Evolutionary conservation across 2,113 vertebrate genomes (phyloP).

Genomic region (Boleophthalmus pectinirostris): DNA sequence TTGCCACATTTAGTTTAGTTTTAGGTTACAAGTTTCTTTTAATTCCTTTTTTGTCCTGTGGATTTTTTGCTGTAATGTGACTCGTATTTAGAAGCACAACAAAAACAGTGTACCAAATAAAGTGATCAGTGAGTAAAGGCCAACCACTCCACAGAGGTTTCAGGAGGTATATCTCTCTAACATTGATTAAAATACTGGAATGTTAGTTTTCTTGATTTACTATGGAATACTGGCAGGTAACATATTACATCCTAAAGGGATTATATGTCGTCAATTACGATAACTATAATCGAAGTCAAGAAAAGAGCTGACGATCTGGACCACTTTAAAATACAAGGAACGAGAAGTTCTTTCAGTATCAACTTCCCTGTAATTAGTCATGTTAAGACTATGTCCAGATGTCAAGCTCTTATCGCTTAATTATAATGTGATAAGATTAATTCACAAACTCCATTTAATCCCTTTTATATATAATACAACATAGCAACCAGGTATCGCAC

Average conservation of each 20-base stretch:
- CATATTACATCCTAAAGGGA: constrained; percentile 39
- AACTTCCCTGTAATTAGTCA: background rate
- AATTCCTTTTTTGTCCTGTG: background rate
- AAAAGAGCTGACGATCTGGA: background rate
- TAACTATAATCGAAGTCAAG: constrained; percentile 14
- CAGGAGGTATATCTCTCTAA: constrained; percentile 33
- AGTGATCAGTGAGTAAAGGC: background rate
- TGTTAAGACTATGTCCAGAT: background rate
- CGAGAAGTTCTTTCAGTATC: too few relatives aligned
- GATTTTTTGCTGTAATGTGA: background rate
- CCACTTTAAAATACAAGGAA: too few relatives aligned
- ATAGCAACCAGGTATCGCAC: background rate
- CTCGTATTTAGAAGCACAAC: background rate
- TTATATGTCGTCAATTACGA: constrained; percentile 1
- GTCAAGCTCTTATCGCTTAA: background rate
- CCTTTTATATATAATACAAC: background rate
- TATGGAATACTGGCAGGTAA: constrained; percentile 58
- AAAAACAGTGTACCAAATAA: background rate
- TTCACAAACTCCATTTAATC: background rate
- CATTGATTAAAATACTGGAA: constrained; percentile 41
- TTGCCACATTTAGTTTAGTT: background rate
- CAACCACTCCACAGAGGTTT: background rate
- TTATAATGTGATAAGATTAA: background rate
- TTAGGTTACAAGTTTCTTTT: background rate
- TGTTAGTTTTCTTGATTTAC: constrained; percentile 30